A percentile compares a stretch with the other conserved stretches of the same genome.
These are phyloP conservation scores for Tolmerus cingulatus DNA, from an alignment of 2,888 invertebrate genomes.

Conservation along the genomic window DNA sequence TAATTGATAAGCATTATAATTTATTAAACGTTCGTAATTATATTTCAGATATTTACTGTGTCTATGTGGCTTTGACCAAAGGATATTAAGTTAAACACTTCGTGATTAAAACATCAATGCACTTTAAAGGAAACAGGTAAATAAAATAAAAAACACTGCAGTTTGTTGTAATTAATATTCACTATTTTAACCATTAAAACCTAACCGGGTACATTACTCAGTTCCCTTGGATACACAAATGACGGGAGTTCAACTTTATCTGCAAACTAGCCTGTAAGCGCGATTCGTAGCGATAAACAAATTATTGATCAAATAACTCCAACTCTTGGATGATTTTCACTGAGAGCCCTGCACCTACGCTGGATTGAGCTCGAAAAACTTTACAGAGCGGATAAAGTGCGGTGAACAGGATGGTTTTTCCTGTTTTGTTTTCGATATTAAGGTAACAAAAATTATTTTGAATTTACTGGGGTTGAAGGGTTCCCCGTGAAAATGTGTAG, in stretches of 20 bases:
- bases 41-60: background rate
- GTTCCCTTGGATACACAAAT: constrained; percentile 19
- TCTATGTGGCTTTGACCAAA: background rate
- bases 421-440: constrained; percentile 25
- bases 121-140: background rate
- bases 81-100: background rate
- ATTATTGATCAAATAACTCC: constrained; percentile 47
- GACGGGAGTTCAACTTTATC: constrained; percentile 11
- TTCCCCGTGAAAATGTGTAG: background rate
- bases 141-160: background rate
- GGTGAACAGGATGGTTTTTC: constrained; percentile 28
- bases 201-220: background rate
- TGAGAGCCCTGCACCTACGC: background rate
- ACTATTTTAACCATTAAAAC: background rate
- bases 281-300: constrained; percentile 43
- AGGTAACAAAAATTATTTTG: background rate
- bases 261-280: background rate
- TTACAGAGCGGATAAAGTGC: background rate
- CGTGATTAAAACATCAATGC: background rate
- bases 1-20: background rate
- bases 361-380: background rate
- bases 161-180: background rate
- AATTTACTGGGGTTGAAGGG: constrained; percentile 35
- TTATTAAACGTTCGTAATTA: background rate
- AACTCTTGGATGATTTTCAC: constrained; percentile 4